A percentile compares a stretch with the other conserved stretches of the same genome.
phyloP scores from a whole-genome alignment of 2,113 vertebrate genomes.

The Falcunculus frontatus region DNA sequence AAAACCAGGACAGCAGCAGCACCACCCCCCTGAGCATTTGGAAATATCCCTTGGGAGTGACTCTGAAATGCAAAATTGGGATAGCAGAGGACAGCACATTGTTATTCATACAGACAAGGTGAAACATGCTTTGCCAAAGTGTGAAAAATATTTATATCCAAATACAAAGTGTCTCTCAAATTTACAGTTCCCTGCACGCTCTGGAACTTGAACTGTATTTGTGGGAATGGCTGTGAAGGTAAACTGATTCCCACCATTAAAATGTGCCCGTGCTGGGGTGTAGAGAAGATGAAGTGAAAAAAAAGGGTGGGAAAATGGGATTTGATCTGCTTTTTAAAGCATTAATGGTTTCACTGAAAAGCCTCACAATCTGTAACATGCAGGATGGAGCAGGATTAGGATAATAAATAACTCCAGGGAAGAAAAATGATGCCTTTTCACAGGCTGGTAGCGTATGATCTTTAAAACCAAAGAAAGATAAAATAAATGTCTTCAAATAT shows the following conservation, averaged over 20 bases:
- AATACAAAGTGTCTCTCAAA: background rate
- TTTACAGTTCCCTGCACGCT: background rate
- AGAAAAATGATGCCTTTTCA: background rate
- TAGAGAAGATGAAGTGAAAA: background rate
- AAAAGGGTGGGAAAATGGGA: background rate
- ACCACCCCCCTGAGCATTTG: fast-evolving
- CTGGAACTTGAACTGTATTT: background rate
- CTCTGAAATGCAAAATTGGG: background rate
- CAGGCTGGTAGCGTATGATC: background rate
- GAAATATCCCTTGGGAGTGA: fast-evolving
- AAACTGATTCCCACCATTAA: background rate
- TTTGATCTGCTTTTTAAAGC: background rate
- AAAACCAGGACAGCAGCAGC: background rate
- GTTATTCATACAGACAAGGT: background rate
- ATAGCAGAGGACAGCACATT: background rate
- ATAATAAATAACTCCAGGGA: background rate
- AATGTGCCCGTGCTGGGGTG: background rate
- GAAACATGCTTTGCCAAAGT: background rate
- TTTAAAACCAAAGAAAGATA: background rate
- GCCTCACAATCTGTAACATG: background rate
- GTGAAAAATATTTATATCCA: background rate
- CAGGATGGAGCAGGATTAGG: background rate
- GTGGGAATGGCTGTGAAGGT: background rate
- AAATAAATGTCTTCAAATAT: background rate
- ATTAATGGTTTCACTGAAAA: background rate